Conservation (phyloP, 1,140 invertebrate genomes). For the Cardiocondyla obscurior region DNA sequence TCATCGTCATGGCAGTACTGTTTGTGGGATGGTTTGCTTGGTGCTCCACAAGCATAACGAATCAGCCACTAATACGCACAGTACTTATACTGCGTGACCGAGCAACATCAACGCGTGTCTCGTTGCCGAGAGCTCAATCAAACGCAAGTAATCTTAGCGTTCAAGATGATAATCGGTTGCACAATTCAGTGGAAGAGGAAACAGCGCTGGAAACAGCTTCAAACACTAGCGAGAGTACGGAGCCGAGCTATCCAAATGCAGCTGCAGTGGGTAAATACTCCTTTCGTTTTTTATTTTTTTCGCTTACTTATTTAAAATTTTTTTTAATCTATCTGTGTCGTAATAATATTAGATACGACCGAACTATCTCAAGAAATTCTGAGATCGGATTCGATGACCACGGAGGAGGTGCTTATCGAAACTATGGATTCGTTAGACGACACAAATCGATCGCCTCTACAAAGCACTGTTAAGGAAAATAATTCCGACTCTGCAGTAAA, state of each 20-base stretch:
- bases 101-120: slow-evolving; percentile 75
- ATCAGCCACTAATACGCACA: slow-evolving; percentile 83
- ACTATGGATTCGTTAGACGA: slow-evolving; percentile 81
- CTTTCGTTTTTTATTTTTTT: neutral
- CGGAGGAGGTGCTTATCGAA: slow-evolving; percentile 79
- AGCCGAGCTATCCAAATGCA: slow-evolving; percentile 72
- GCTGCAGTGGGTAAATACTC: slow-evolving; percentile 54
- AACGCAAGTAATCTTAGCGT: slow-evolving; percentile 21
- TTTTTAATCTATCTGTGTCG: slow-evolving; percentile 29
- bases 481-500: slow-evolving; percentile 40
- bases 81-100: slow-evolving; percentile 83
- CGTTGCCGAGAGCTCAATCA: slow-evolving; percentile 73
- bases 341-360: slow-evolving; percentile 55
- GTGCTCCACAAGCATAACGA: slow-evolving; percentile 87
- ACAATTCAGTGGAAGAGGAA: slow-evolving; percentile 72
- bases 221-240: slow-evolving; percentile 65
- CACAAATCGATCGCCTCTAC: slow-evolving; percentile 66
- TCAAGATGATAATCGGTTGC: slow-evolving; percentile 1
- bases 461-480: slow-evolving; percentile 59
- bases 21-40: slow-evolving; percentile 88
- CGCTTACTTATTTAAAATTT: neutral
- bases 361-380: slow-evolving; percentile 61
- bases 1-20: slow-evolving; percentile 86
- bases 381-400: slow-evolving; percentile 61
- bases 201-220: slow-evolving; percentile 54